Percentiles rank a stretch among this genome's conserved stretches.
Evolutionary conservation across 2,113 vertebrate species (phyloP).

Genomic region (Pithys albifrons): DNA sequence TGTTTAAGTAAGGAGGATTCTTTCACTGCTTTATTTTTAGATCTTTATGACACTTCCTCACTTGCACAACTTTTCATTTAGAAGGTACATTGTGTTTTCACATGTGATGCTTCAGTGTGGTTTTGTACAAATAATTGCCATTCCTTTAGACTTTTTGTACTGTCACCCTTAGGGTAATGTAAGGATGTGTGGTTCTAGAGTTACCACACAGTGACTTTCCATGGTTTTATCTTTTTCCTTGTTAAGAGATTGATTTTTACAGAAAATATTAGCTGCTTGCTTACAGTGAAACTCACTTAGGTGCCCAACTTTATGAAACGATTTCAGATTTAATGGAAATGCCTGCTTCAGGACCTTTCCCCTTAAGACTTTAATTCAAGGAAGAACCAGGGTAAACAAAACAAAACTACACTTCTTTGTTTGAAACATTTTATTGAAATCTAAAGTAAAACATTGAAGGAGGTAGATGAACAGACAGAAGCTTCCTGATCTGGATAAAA

Average conservation of each 20-base stretch:
- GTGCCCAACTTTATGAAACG: not conserved
- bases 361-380: not conserved
- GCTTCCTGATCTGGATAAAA: not conserved
- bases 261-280: not conserved
- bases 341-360: not conserved
- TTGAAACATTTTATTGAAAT: not conserved
- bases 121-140: not conserved
- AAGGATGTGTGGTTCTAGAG: not conserved
- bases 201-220: not conserved
- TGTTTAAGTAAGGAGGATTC: not conserved
- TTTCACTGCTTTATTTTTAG: not conserved
- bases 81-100: not conserved
- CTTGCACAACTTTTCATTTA: not conserved
- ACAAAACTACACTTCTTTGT: not conserved
- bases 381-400: not conserved
- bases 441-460: not conserved
- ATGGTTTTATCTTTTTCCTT: not conserved
- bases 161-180: not conserved
- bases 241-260: not conserved
- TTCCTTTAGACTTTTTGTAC: not conserved
- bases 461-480: not conserved
- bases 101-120: not conserved
- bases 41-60: not conserved
- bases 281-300: not conserved
- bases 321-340: not conserved